Conservation (phyloP, 2,797 vertebrate genomes). For the Cuculus canorus region DNA sequence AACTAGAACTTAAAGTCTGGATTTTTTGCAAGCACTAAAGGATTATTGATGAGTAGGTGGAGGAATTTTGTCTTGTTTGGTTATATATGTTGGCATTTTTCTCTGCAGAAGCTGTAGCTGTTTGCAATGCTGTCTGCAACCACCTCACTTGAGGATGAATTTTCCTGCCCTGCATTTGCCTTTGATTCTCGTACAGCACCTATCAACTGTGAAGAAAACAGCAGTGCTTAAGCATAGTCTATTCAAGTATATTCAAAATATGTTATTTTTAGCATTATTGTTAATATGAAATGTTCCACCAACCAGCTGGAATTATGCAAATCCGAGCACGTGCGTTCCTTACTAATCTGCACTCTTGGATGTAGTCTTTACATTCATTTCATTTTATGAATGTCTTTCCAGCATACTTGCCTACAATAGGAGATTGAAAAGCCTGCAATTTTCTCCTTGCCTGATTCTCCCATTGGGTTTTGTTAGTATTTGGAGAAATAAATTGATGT, state of each 20-base stretch:
- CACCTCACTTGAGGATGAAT: slow-evolving; percentile 30
- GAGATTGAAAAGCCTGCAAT: slow-evolving; percentile 67
- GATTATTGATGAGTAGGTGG: slow-evolving; percentile 6
- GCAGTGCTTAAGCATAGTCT: slow-evolving; percentile 36
- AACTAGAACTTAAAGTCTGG: not conserved
- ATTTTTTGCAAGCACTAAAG: not conserved
- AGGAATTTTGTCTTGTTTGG: slow-evolving; percentile 1
- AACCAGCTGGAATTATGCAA: slow-evolving; percentile 68
- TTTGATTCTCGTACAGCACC: slow-evolving; percentile 38
- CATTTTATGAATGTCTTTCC: slow-evolving; percentile 66
- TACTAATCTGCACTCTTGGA: slow-evolving; percentile 62
- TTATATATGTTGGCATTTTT: slow-evolving; percentile 5
- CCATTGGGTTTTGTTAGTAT: slow-evolving; percentile 50
- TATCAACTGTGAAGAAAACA: slow-evolving; percentile 21
- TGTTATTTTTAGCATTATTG: slow-evolving; percentile 72
- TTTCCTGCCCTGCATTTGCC: slow-evolving; percentile 36
- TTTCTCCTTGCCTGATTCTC: slow-evolving; percentile 65
- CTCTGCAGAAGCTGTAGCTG: slow-evolving; percentile 5
- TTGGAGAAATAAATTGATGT: slow-evolving; percentile 43
- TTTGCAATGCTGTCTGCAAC: slow-evolving; percentile 24
- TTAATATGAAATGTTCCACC: slow-evolving; percentile 62
- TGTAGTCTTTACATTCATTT: slow-evolving; percentile 67
- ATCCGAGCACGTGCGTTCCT: slow-evolving; percentile 56
- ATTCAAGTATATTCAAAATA: slow-evolving; percentile 68
- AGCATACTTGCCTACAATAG: slow-evolving; percentile 50